A percentile compares a stretch with the other conserved stretches of the same genome.
Conservation (phyloP, 1,140 invertebrate genomes). For the Magallana gigas region DNA sequence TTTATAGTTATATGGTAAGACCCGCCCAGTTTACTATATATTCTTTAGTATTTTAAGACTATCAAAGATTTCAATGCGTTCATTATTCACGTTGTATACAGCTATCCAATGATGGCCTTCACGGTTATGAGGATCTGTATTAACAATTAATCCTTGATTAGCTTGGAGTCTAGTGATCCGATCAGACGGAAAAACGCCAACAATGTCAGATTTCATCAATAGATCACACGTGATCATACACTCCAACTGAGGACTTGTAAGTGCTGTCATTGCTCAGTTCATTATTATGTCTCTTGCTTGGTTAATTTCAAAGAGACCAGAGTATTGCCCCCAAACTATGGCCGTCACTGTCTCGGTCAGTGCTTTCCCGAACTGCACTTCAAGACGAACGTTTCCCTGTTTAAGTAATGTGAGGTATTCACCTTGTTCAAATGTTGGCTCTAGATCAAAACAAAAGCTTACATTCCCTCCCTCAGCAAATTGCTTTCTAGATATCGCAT, state of each 20-base stretch:
- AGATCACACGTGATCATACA: slow-evolving; percentile 54
- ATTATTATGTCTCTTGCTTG: slow-evolving; percentile 43
- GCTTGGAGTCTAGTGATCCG: background rate
- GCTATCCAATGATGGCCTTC: slow-evolving; percentile 36
- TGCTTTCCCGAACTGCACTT: slow-evolving; percentile 47
- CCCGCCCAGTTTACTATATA: too few relatives aligned
- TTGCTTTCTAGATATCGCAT: slow-evolving; percentile 37
- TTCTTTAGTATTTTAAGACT: too few relatives aligned
- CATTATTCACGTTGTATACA: slow-evolving; percentile 43
- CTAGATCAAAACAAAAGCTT: slow-evolving; percentile 47
- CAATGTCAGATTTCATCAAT: slow-evolving; percentile 34
- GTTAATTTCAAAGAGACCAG: slow-evolving; percentile 56
- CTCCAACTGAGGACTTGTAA: slow-evolving; percentile 44
- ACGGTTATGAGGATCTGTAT: slow-evolving; percentile 39
- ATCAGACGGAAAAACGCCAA: slow-evolving; percentile 49
- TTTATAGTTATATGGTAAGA: too few relatives aligned
- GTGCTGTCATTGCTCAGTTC: background rate
- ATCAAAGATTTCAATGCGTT: slow-evolving; percentile 52
- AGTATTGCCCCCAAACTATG: slow-evolving; percentile 52
- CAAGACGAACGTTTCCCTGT: slow-evolving; percentile 54
- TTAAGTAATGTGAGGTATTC: slow-evolving; percentile 48
- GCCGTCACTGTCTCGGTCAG: slow-evolving; percentile 43
- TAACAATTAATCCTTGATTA: slow-evolving; percentile 50
- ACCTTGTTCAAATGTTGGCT: slow-evolving; percentile 49
- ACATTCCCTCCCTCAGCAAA: slow-evolving; percentile 33